A percentile compares a stretch with the other conserved stretches of the same genome.
Conservation (phyloP, 2,797 vertebrate species). For the Lepus townsendii region DNA sequence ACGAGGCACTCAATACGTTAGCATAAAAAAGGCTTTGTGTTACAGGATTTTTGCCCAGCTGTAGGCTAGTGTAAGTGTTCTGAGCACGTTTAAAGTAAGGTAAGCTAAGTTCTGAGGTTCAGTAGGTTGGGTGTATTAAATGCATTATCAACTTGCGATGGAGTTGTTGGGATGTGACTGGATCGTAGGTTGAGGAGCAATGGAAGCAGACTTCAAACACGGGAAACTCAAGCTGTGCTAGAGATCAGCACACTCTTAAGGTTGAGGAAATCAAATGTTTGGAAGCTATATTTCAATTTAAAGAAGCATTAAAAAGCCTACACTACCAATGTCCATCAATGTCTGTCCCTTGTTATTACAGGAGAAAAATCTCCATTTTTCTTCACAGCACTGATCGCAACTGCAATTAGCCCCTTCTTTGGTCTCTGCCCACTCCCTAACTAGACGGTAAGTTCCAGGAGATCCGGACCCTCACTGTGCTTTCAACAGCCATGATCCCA, state of each 20-base stretch:
- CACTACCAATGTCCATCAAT: neutral
- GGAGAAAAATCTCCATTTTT: conserved; percentile 22
- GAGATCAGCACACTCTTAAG: neutral
- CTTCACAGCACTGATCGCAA: neutral
- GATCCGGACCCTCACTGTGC: neutral
- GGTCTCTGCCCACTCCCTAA: neutral
- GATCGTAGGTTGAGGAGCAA: too few relatives aligned
- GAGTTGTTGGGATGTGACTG: too few relatives aligned
- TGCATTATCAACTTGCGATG: too few relatives aligned
- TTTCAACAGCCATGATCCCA: neutral
- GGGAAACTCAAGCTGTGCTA: too few relatives aligned
- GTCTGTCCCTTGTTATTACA: neutral
- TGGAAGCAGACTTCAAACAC: too few relatives aligned
- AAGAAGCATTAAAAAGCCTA: neutral
- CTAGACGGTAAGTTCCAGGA: neutral
- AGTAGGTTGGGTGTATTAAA: too few relatives aligned
- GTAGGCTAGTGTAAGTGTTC: too few relatives aligned
- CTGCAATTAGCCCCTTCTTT: neutral
- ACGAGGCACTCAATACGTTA: too few relatives aligned
- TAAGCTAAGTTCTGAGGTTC: too few relatives aligned
- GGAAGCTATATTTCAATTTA: neutral
- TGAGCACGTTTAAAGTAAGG: too few relatives aligned
- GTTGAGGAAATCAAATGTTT: neutral
- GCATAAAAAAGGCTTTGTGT: too few relatives aligned
- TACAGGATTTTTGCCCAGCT: too few relatives aligned